Percentiles rank a stretch among this genome's conserved stretches.
phyloP scores from a whole-genome alignment of 2,113 vertebrate genomes.

The Turnix velox region DNA sequence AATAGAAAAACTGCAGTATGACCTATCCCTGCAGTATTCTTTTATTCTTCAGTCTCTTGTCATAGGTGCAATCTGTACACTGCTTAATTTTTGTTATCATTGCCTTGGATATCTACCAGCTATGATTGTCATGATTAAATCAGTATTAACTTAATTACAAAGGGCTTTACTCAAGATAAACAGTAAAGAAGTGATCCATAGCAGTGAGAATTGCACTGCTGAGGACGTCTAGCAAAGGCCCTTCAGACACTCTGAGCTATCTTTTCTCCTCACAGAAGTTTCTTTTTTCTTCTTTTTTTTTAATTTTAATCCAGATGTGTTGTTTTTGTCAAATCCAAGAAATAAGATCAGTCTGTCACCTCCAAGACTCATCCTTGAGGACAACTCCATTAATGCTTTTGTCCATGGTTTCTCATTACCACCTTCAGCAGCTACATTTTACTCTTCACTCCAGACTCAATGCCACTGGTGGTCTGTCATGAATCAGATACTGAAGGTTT shows the following conservation, averaged over 20 bases:
- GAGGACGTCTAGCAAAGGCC: background rate
- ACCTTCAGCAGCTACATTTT: background rate
- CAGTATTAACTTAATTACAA: slow-evolving; percentile 63
- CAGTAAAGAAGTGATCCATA: slow-evolving; percentile 25
- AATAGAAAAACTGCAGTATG: background rate
- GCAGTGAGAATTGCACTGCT: slow-evolving; percentile 37
- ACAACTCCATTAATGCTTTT: background rate
- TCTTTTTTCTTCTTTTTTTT: background rate
- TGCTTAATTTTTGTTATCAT: slow-evolving; percentile 38
- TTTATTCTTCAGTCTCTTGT: slow-evolving; percentile 18
- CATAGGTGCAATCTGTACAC: background rate
- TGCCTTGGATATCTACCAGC: slow-evolving; percentile 51
- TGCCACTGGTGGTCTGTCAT: background rate
- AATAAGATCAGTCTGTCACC: slow-evolving; percentile 41
- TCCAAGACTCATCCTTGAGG: background rate
- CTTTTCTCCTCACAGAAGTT: background rate
- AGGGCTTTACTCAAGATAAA: slow-evolving; percentile 53
- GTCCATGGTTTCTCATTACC: background rate
- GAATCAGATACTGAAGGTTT: background rate
- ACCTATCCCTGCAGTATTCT: background rate
- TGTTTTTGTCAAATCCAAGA: background rate
- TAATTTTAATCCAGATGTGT: background rate
- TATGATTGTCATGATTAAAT: slow-evolving; percentile 57
- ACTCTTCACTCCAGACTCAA: rapidly evolving
- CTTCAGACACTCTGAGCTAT: background rate